Conservation (phyloP, 2,113 vertebrate species). For the Coturnix japonica region DNA sequence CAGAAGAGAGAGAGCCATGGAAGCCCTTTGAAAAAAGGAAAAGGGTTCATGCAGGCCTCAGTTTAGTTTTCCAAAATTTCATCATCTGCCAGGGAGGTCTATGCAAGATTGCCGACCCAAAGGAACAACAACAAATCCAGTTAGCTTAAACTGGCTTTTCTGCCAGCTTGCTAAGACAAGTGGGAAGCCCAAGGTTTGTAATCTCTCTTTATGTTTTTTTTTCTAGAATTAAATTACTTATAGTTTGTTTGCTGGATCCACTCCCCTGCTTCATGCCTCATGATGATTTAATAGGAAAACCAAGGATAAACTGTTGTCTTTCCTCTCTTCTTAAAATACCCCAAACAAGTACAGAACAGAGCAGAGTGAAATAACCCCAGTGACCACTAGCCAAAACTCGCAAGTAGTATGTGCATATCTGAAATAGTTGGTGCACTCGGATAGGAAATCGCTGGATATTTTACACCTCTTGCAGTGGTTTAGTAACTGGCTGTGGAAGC, state of each 20-base stretch:
- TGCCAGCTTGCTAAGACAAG: conserved; percentile 23
- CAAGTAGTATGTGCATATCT: conserved; percentile 80
- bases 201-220: conserved; percentile 31
- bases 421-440: conserved; percentile 84
- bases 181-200: conserved; percentile 32
- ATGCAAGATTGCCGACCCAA: background rate
- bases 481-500: conserved; percentile 80
- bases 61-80: conserved; percentile 7
- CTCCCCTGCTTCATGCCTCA: background rate
- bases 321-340: conserved; percentile 30
- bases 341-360: background rate
- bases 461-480: conserved; percentile 89
- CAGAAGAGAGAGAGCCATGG: conserved; percentile 1
- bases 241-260: conserved; percentile 13
- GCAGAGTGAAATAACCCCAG: conserved; percentile 20
- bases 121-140: conserved; percentile 40
- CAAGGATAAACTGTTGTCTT: conserved; percentile 22
- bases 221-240: background rate
- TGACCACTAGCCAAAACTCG: conserved; percentile 67
- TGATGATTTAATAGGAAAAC: background rate
- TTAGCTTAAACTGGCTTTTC: conserved; percentile 50
- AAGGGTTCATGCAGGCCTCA: background rate
- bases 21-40: background rate
- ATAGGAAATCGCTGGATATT: conserved; percentile 87
- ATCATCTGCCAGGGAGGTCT: conserved; percentile 52